phyloP scores from a whole-genome alignment of 2,113 vertebrate genomes.

The Calidris pygmaea region DNA sequence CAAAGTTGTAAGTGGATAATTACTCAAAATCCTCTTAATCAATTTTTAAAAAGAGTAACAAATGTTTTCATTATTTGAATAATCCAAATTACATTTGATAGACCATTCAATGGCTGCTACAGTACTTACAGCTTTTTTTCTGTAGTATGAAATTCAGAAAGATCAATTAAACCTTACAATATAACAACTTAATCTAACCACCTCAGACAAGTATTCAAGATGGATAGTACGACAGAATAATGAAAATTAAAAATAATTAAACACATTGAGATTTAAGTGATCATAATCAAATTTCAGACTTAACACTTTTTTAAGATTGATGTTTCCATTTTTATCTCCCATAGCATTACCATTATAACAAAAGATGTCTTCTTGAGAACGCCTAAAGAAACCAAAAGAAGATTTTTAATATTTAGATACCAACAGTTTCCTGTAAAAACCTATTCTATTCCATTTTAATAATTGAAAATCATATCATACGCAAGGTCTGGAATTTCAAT shows the following conservation, averaged over 20 bases:
- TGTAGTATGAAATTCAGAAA: neutral
- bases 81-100: slow-evolving; percentile 1
- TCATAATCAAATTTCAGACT: slow-evolving; percentile 2
- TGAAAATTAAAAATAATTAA: slow-evolving; percentile 22
- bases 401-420: neutral
- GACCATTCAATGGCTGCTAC: neutral
- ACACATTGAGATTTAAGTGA: slow-evolving; percentile 6
- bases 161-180: neutral
- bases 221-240: neutral
- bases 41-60: neutral
- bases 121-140: neutral
- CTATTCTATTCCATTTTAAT: neutral
- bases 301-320: neutral
- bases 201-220: neutral
- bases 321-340: neutral
- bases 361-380: neutral
- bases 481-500: neutral
- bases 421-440: neutral
- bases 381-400: neutral
- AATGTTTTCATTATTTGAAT: neutral
- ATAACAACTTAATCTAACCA: neutral
- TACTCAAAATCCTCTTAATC: neutral
- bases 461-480: neutral
- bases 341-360: neutral
- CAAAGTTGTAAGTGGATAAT: neutral